These are phyloP conservation scores for Gephyroberyx darwinii DNA, from an alignment of 2,797 vertebrate genomes.

Conservation along the genomic window DNA sequence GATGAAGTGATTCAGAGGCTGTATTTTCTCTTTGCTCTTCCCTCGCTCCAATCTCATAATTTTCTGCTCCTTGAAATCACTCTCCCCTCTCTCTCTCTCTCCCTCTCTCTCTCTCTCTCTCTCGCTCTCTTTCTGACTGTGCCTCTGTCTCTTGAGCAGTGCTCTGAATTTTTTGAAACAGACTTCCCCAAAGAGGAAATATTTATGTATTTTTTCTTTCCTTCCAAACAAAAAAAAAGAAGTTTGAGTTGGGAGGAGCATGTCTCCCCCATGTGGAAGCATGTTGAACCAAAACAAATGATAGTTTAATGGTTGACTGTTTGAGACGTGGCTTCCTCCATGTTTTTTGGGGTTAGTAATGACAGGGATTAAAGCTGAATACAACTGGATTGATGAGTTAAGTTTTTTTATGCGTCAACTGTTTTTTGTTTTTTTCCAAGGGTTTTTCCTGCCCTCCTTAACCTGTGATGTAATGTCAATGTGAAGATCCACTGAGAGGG, in stretches of 20 bases:
- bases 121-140: background rate
- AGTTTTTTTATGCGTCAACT: background rate
- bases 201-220: slow-evolving; percentile 62
- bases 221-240: slow-evolving; percentile 39
- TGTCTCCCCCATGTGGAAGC: slow-evolving; percentile 80
- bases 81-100: slow-evolving; percentile 17
- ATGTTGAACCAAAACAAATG: slow-evolving; percentile 62
- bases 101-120: background rate
- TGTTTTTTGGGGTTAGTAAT: background rate
- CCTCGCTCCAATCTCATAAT: slow-evolving; percentile 32
- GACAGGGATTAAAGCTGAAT: background rate
- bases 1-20: slow-evolving; percentile 40
- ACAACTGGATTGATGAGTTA: background rate
- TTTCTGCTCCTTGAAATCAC: slow-evolving; percentile 30
- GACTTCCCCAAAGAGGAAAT: slow-evolving; percentile 64
- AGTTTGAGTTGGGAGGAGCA: slow-evolving; percentile 56
- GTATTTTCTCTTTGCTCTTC: slow-evolving; percentile 33
- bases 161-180: slow-evolving; percentile 43
- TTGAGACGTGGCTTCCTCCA: background rate
- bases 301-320: background rate
- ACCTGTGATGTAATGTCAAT: background rate
- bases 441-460: background rate
- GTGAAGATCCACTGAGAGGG: background rate
- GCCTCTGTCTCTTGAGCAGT: slow-evolving; percentile 36
- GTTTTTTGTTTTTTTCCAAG: background rate